Evolutionary conservation across 1,140 invertebrate genomes (phyloP).

Genomic region (Melanaphis sacchari): DNA sequence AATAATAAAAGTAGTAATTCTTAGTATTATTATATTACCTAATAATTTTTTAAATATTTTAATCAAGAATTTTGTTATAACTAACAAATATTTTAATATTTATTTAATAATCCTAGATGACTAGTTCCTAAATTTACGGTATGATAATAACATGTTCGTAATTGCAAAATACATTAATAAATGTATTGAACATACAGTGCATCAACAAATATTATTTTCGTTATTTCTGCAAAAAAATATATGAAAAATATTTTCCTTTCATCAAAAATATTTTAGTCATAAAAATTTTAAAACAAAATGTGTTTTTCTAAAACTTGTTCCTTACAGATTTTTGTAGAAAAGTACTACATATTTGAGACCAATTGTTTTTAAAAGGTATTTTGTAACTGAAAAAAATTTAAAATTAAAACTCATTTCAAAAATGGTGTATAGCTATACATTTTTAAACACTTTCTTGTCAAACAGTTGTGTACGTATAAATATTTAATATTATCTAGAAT

Average conservation of each 20-base stretch:
- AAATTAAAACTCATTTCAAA: background rate
- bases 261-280: background rate
- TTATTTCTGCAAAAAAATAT: background rate
- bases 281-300: background rate
- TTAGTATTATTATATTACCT: too few relatives aligned
- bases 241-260: background rate
- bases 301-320: background rate
- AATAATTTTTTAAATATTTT: too few relatives aligned
- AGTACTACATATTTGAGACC: background rate
- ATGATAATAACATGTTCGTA: too few relatives aligned
- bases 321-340: background rate
- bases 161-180: too few relatives aligned
- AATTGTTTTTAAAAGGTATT: background rate
- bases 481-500: background rate
- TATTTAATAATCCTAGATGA: too few relatives aligned
- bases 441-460: background rate
- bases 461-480: background rate
- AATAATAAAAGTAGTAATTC: too few relatives aligned
- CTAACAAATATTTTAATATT: too few relatives aligned
- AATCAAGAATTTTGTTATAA: too few relatives aligned
- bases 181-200: background rate
- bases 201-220: background rate
- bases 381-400: conserved; percentile 3
- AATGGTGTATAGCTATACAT: background rate
- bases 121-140: too few relatives aligned